Percentiles rank a stretch among this genome's conserved stretches.
Conservation (phyloP, 2,888 invertebrate genomes). For the Ypsolopha scabrella region DNA sequence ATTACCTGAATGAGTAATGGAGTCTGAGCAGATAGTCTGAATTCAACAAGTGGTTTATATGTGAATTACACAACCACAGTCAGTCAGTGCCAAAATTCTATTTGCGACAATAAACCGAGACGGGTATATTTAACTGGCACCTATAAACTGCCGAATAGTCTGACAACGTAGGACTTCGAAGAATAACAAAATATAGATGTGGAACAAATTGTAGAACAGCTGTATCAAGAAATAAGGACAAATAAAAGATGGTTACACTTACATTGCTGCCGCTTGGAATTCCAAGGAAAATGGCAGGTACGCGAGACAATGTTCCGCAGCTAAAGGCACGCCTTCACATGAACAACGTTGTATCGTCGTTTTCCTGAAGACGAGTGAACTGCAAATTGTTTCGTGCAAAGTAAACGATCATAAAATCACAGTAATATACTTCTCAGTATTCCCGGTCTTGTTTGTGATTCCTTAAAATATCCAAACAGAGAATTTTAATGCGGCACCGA, state of each 20-base stretch:
- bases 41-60: conserved; percentile 60
- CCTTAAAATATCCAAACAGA: conserved; percentile 52
- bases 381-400: conserved; percentile 37
- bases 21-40: conserved; percentile 32
- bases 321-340: background rate
- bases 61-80: conserved; percentile 66
- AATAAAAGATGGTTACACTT: background rate
- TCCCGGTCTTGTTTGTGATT: conserved; percentile 53
- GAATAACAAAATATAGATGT: conserved; percentile 15
- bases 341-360: background rate
- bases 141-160: conserved; percentile 65
- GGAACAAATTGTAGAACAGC: conserved; percentile 2
- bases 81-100: conserved; percentile 69
- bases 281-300: background rate
- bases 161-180: conserved; percentile 28
- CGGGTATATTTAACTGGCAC: conserved; percentile 67
- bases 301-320: background rate
- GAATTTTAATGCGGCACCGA: conserved; percentile 47
- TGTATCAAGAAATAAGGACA: background rate
- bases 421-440: conserved; percentile 24
- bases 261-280: background rate
- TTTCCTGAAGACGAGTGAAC: conserved; percentile 19
- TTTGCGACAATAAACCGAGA: conserved; percentile 66
- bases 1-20: background rate
- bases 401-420: background rate